These are phyloP conservation scores for Drosophila neonasuta DNA, from an alignment of 2,888 invertebrate species.

Conservation along the genomic window DNA sequence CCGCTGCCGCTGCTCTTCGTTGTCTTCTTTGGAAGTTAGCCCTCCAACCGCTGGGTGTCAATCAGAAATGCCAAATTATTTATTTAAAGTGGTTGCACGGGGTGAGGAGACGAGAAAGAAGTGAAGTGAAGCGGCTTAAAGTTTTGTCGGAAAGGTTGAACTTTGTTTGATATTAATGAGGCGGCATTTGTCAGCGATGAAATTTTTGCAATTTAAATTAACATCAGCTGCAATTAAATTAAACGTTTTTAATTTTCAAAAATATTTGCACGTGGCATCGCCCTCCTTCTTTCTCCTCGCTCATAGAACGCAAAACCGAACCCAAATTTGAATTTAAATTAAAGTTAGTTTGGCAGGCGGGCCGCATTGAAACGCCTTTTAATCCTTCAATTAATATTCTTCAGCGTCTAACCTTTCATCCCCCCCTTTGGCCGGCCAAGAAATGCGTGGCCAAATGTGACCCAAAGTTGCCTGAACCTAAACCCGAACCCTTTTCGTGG, in stretches of 20 bases:
- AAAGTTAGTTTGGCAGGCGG: slow-evolving; percentile 61
- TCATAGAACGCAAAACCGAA: slow-evolving; percentile 3
- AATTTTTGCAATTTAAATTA: slow-evolving; percentile 68
- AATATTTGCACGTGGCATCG: slow-evolving; percentile 67
- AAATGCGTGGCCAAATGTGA: slow-evolving; percentile 47
- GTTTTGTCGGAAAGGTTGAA: slow-evolving; percentile 36
- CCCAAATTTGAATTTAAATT: slow-evolving; percentile 71
- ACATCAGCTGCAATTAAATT: slow-evolving; percentile 73
- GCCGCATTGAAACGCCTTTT: slow-evolving; percentile 57
- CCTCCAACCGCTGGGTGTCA: slow-evolving; percentile 43
- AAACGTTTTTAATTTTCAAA: slow-evolving; percentile 65
- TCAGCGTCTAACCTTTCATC: slow-evolving; percentile 45
- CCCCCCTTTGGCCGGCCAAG: slow-evolving; percentile 26
- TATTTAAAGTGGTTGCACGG: slow-evolving; percentile 42
- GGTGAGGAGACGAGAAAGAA: background rate
- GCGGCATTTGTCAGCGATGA: slow-evolving; percentile 62
- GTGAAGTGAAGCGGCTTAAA: slow-evolving; percentile 35
- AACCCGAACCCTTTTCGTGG: slow-evolving; percentile 66
- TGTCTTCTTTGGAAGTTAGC: background rate
- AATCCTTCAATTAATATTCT: slow-evolving; percentile 77
- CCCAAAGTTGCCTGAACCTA: slow-evolving; percentile 50
- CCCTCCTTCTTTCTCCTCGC: background rate
- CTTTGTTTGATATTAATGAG: slow-evolving; percentile 61
- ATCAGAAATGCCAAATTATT: slow-evolving; percentile 59
- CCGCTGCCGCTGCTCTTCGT: background rate